Conservation (phyloP, 2,888 invertebrate species). For the Drosophila yooni region DNA sequence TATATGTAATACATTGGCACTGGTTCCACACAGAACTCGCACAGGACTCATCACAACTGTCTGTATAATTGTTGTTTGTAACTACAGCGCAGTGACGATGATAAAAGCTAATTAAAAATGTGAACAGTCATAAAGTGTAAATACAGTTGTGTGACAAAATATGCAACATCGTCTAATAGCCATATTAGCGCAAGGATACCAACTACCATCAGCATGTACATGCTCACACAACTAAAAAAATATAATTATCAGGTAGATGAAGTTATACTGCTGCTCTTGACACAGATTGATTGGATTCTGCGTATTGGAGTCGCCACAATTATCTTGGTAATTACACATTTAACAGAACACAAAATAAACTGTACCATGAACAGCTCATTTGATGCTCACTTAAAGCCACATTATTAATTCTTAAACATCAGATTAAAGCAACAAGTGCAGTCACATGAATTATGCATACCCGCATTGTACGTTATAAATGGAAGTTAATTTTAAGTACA, state of each 20-base stretch:
- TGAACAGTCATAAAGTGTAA: neutral
- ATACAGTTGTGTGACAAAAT: neutral
- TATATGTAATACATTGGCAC: conserved; percentile 10
- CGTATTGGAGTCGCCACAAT: neutral
- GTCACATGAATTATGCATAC: neutral
- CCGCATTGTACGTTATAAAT: neutral
- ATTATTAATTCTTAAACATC: neutral
- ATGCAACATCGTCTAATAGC: conserved; percentile 12
- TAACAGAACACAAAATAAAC: neutral
- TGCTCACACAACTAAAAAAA: neutral
- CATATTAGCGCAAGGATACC: conserved; percentile 7
- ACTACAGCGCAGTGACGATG: neutral
- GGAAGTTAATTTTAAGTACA: neutral
- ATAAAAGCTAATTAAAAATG: conserved; percentile 26
- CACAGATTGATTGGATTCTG: conserved; percentile 23
- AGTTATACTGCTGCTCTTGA: conserved; percentile 2
- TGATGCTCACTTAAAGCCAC: neutral
- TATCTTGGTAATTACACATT: conserved; percentile 12
- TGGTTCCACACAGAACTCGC: neutral
- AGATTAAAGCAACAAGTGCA: neutral
- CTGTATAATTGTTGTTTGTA: neutral
- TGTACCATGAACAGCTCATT: conserved; percentile 1
- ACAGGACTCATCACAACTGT: neutral
- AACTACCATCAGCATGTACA: conserved; percentile 1
- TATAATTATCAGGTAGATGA: conserved; percentile 22